phyloP scores from a whole-genome alignment of 2,113 vertebrate genomes.

The Gila orcuttii region DNA sequence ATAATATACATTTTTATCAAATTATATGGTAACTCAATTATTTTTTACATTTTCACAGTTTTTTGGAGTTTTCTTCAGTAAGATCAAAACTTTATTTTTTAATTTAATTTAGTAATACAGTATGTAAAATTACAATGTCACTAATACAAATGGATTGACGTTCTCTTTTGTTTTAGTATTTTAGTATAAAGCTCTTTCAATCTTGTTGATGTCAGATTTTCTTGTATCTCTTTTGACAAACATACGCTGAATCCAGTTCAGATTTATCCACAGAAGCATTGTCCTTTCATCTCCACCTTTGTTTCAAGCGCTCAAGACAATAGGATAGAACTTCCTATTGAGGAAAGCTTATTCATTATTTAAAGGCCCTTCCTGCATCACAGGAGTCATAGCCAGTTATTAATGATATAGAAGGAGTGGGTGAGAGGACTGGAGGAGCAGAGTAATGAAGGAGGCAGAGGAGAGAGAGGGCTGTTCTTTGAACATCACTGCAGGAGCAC shows the following conservation, averaged over 20 bases:
- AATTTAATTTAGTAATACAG: background rate
- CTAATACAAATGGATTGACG: background rate
- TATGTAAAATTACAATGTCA: background rate
- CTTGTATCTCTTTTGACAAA: constrained; percentile 18
- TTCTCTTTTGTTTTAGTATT: background rate
- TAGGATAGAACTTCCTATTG: constrained; percentile 62
- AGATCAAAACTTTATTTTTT: background rate
- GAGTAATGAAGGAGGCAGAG: constrained; percentile 26
- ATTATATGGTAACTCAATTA: background rate
- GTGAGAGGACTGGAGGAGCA: background rate
- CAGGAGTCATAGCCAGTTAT: constrained; percentile 49
- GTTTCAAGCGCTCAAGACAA: constrained; percentile 59
- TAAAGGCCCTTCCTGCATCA: constrained; percentile 58
- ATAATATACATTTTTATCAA: background rate
- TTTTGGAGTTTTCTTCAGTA: background rate
- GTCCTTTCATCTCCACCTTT: constrained; percentile 61
- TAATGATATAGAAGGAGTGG: constrained; percentile 34
- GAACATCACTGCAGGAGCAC: background rate
- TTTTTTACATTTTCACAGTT: background rate
- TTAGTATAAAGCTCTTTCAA: background rate
- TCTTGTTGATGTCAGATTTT: background rate
- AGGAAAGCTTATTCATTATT: constrained; percentile 59
- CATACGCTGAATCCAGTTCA: constrained; percentile 39
- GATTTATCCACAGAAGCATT: constrained; percentile 29
- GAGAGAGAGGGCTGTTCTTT: constrained; percentile 25